Conservation (phyloP, 2,797 vertebrate species). For the Onychomys torridus region DNA sequence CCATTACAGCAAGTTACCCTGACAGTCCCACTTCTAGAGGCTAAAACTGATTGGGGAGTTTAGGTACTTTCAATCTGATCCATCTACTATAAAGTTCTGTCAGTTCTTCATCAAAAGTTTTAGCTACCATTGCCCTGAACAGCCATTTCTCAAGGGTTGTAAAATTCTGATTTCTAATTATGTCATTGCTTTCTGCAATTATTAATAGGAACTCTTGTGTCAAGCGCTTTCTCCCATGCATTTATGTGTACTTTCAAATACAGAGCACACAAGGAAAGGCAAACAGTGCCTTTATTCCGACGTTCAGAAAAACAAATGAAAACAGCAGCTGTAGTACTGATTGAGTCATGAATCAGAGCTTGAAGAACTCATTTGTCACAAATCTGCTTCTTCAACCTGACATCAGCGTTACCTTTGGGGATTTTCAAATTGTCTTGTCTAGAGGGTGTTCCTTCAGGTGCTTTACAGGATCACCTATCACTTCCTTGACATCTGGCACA, state of each 20-base stretch:
- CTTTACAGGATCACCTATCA: neutral
- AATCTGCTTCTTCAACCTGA: neutral
- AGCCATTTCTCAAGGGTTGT: neutral
- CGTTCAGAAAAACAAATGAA: constrained; percentile 2
- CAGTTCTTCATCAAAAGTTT: neutral
- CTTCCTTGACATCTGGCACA: neutral
- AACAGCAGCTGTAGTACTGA: neutral
- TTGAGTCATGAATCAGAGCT: neutral
- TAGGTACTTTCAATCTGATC: neutral
- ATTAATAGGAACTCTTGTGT: neutral
- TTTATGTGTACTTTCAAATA: constrained; percentile 38
- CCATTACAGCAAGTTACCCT: neutral
- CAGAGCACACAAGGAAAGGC: neutral
- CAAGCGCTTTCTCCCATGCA: neutral
- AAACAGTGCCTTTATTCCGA: neutral
- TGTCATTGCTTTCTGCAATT: neutral
- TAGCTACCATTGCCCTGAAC: neutral
- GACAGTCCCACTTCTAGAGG: neutral
- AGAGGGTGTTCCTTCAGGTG: neutral
- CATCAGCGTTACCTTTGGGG: neutral
- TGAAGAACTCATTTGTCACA: neutral
- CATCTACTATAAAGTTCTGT: neutral
- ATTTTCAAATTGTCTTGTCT: neutral
- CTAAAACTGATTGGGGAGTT: neutral
- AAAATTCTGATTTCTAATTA: neutral